Evolutionary conservation across 92 coral and sea anemone genomes (phyloP), one percentile per base, ranked within the genome.

Genomic region (Siderastrea radians): DNA sequence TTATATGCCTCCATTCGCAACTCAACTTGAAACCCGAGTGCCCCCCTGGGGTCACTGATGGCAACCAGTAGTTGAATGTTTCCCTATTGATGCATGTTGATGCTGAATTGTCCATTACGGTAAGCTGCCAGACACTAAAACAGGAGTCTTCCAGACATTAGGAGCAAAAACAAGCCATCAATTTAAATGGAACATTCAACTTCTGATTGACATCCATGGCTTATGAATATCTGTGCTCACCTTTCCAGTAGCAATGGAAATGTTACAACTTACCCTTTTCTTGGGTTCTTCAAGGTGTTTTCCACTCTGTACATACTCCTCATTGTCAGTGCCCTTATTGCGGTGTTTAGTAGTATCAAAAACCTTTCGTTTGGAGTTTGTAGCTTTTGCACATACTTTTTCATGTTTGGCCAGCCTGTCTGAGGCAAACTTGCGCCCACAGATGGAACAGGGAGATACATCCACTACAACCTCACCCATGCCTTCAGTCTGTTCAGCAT

Each of bases 381-480:
- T 77, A 77, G 80, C 87, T 83, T 98, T 94, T 61, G 59, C 71
- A 55, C 99, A 98, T 15, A 95, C 96, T 72, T 94, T 93, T 81
- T 92, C 91, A 90, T 98, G 99, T 62, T 86, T 92, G 50, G 90
- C 91, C 43, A 98, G 85, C 75, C 99, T 81, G 13, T 98, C 98
- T 10, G 87, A 72, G 50, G 96, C 94, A 95, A 98, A 98, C 44
- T 93, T 92, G 26, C 99, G 94, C 3, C 99, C 99, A 85, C 99
- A 98, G 44, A 96, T 88, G 13, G 95, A 87, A 74, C 99, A 98
- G 0, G 96, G 94, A 19, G 79, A 54, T 17, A 97, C 84, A 72
- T 92, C 92, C 9, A 90, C 51, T 2, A 46, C 67, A 46, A 91
- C 82, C 63, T 85, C 88, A 19, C 75, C 68, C 5, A 80, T 59